Base-by-base conservation (phyloP, 2,113 vertebrate genomes). In the Archilochus colubris region DNA sequence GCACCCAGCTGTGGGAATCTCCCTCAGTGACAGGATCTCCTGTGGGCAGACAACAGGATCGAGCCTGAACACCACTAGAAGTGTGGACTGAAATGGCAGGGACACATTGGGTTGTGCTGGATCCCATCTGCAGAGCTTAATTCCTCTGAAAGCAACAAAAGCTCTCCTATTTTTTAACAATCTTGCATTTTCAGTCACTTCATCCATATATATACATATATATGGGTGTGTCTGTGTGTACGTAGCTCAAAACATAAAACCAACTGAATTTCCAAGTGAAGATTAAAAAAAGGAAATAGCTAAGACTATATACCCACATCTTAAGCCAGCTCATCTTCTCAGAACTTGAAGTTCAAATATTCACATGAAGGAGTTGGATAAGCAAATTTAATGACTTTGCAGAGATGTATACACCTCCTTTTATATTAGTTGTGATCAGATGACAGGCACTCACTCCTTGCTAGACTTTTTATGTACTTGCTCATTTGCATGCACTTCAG, bases 401-500 rank as follows among this genome's bases (percentile, higher is more conserved):
- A 12, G 27, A 89, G 64, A 91, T 0, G 0, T 80, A 93, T 75
- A 82, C 54, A 36, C 74, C 89, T 88, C 66, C 53, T 87, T 97
- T 96, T 94, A 89, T 83, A 93, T 72, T 4, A 36, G 79, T 67
- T 91, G 86, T 57, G 86, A 96, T 94, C 70, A 77, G 59, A 69
- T 61, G 55, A 86, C 82, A 94, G 77, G 84, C 81, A 84, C 17
- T 91, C 76, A 63, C 50, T 88, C 62, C 61, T 59, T 79, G 78
- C 77, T 64, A 94, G 36, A 95, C 86, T 75, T 93, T 95, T 85
- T 73, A 91, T 57, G 68, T 78, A 87, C 87, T 86, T 86, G 77
- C 82, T 96, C 92, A 95, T 96, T 97, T 96, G 96, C 91, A 97
- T 97, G 95, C 66, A 95, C 86, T 96, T 95, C 58, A 93, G 85